Conservation (phyloP, 2,797 vertebrate genomes). For the Aldrovandia affinis region DNA sequence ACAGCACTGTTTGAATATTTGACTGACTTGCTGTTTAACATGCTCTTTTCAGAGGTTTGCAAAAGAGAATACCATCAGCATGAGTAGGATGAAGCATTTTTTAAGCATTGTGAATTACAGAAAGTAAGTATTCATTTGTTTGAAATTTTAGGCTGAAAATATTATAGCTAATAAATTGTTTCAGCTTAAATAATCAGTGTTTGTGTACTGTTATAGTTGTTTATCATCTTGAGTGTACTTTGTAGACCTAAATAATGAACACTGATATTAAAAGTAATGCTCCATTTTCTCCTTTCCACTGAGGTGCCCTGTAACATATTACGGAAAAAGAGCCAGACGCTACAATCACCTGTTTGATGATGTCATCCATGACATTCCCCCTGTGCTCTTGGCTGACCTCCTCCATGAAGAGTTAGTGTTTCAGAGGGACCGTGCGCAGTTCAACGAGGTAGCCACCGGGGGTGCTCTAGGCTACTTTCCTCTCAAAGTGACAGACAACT, state of each 20-base stretch:
- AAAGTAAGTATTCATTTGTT: constrained; percentile 42
- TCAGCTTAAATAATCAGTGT: too few relatives aligned
- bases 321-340: rapidly evolving
- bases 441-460: constrained; percentile 72
- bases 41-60: constrained; percentile 26
- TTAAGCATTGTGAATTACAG: constrained; percentile 46
- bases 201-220: neutral
- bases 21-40: neutral
- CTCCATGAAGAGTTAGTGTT: constrained; percentile 79
- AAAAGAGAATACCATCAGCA: neutral
- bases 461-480: constrained; percentile 72
- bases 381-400: constrained; percentile 68
- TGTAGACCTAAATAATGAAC: neutral
- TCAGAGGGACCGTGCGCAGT: constrained; percentile 68
- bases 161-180: neutral
- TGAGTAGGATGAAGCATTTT: constrained; percentile 36
- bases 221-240: neutral
- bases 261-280: neutral
- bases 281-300: neutral
- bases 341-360: constrained; percentile 60
- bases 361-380: constrained; percentile 56
- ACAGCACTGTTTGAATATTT: neutral
- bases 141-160: neutral
- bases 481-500: constrained; percentile 26
- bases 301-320: constrained; percentile 53